These are phyloP conservation scores for Rhinichthys klamathensis DNA, from an alignment of 2,113 vertebrate genomes.

Conservation along the genomic window DNA sequence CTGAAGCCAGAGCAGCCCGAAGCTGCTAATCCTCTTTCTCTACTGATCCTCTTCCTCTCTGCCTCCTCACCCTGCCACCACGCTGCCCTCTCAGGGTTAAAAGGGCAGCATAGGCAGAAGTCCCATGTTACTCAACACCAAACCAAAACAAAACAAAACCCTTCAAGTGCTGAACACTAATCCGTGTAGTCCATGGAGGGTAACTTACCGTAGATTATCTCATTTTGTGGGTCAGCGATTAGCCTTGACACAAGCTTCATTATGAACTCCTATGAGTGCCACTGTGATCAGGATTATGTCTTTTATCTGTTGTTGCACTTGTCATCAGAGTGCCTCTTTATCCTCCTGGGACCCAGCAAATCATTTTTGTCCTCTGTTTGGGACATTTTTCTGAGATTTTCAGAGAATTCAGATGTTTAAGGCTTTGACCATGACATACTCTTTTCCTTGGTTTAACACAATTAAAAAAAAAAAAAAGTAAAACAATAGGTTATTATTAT, in stretches of 20 bases:
- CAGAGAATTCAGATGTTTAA: not conserved
- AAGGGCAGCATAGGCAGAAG: conserved; percentile 31
- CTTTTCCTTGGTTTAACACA: not conserved
- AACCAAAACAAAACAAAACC: conserved; percentile 45
- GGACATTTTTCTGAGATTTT: not conserved
- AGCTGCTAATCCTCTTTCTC: conserved; percentile 68
- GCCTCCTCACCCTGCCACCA: conserved; percentile 30
- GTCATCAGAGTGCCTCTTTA: conserved; percentile 12
- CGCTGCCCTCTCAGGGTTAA: conserved; percentile 29
- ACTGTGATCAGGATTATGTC: conserved; percentile 10
- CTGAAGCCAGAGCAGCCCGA: conserved; percentile 59
- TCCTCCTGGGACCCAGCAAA: conserved; percentile 13
- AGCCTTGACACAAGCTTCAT: conserved; percentile 40
- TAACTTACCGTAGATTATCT: conserved; percentile 47
- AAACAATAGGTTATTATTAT: not conserved
- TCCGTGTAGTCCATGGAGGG: conserved; percentile 28
- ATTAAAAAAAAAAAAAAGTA: not conserved
- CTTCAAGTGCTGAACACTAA: conserved; percentile 37
- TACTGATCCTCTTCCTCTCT: conserved; percentile 49
- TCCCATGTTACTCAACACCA: conserved; percentile 37
- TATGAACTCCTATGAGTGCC: conserved; percentile 12
- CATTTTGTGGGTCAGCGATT: conserved; percentile 33
- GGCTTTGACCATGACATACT: not conserved
- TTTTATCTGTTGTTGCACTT: conserved; percentile 18
- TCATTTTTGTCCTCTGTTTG: conserved; percentile 15